Evolutionary conservation across 2,113 vertebrate species (phyloP).

Genomic region (Castor canadensis): DNA sequence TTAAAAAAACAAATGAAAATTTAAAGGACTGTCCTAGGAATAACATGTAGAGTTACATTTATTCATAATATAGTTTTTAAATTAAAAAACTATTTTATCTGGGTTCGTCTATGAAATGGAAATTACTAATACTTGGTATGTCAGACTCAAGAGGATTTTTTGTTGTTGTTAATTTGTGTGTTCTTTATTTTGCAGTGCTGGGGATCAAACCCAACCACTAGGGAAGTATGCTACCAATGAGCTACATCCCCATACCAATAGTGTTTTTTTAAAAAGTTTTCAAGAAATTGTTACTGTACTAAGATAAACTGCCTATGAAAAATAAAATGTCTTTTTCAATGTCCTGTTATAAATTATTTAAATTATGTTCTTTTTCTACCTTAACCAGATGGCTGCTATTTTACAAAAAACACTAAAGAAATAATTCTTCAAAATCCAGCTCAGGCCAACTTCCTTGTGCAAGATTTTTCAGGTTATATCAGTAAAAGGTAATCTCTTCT

Average conservation of each 20-base stretch:
- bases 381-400: neutral
- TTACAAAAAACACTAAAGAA: neutral
- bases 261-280: neutral
- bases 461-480: slow-evolving; percentile 29
- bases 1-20: neutral
- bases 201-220: neutral
- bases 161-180: neutral
- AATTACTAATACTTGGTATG: neutral
- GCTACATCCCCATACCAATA: neutral
- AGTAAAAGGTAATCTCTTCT: slow-evolving; percentile 15
- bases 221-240: neutral
- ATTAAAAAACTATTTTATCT: neutral
- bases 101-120: neutral
- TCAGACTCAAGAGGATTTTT: neutral
- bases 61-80: neutral
- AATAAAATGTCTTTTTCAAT: neutral
- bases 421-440: neutral
- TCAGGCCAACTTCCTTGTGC: neutral
- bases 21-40: neutral
- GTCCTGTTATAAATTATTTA: neutral
- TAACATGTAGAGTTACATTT: neutral
- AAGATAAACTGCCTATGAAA: neutral
- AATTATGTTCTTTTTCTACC: neutral
- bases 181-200: neutral
- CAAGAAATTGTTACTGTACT: neutral